Conservation (phyloP, 1,140 invertebrate genomes). For the Mizuhopecten yessoensis region DNA sequence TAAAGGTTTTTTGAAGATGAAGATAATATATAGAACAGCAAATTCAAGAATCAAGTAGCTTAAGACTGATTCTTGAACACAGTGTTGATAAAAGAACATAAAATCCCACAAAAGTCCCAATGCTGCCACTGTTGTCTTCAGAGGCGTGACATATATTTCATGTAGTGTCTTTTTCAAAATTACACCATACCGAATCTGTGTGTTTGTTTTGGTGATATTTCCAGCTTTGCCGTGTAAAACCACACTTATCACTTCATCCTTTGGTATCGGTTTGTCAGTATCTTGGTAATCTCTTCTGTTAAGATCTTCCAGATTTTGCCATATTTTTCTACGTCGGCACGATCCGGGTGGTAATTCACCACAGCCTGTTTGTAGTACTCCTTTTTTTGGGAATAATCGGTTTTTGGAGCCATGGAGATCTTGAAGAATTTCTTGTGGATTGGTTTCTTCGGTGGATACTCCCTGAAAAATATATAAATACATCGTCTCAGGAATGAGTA, state of each 20-base stretch:
- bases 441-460: slow-evolving; percentile 65
- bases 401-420: slow-evolving; percentile 16
- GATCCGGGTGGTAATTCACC: slow-evolving; percentile 72
- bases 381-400: slow-evolving; percentile 51
- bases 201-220: no score
- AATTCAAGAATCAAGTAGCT: no score
- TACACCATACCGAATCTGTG: no score
- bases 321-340: slow-evolving; percentile 59
- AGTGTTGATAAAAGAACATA: no score
- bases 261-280: slow-evolving; percentile 67
- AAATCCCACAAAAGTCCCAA: no score
- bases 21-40: no score
- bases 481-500: background rate
- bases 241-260: slow-evolving; percentile 48
- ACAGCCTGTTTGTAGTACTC: slow-evolving; percentile 67
- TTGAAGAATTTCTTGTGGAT: slow-evolving; percentile 53
- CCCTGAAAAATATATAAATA: slow-evolving; percentile 19
- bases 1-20: no score
- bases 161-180: no score
- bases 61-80: no score
- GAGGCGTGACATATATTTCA: no score
- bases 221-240: background rate
- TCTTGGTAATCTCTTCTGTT: slow-evolving; percentile 72
- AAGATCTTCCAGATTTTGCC: slow-evolving; percentile 68
- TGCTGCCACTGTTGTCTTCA: no score